These are phyloP conservation scores for Oryctes rhinoceros DNA, from an alignment of 1,140 invertebrate species.

Conservation along the genomic window DNA sequence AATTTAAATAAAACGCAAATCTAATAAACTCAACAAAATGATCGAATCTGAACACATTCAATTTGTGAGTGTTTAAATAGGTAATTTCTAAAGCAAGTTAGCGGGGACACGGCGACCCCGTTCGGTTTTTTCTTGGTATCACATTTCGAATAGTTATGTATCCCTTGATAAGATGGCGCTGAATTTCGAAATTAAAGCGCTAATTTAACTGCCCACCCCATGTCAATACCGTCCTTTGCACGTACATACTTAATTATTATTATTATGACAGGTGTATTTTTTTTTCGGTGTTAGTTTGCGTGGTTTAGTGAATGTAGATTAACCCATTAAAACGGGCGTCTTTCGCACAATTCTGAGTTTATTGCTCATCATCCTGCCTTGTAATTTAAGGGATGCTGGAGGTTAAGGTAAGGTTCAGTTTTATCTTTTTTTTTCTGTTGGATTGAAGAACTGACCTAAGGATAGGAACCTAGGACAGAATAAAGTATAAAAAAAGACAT, in stretches of 20 bases:
- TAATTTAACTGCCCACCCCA: neutral
- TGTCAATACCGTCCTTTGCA: neutral
- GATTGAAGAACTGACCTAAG: neutral
- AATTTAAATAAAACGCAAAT: too few species aligned
- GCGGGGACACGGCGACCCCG: too few species aligned
- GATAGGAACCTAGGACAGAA: too few species aligned
- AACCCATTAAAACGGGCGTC: neutral
- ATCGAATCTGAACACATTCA: too few species aligned
- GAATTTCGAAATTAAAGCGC: too few species aligned
- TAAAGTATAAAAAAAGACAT: too few species aligned
- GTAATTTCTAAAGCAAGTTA: too few species aligned
- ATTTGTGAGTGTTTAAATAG: too few species aligned
- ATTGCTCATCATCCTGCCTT: neutral
- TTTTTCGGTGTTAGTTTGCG: neutral
- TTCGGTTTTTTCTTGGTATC: too few species aligned
- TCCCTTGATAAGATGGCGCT: neutral
- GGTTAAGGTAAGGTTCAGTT: neutral
- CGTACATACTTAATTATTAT: neutral
- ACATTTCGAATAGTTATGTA: too few species aligned
- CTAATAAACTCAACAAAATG: too few species aligned
- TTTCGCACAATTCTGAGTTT: neutral
- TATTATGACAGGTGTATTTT: constrained; percentile 19
- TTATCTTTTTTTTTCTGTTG: neutral
- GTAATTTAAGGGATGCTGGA: constrained; percentile 11
- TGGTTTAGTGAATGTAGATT: neutral